A percentile compares a stretch with the other conserved stretches of the same genome.
Evolutionary conservation across 2,113 vertebrate species (phyloP).

Genomic region (Empidonax traillii): DNA sequence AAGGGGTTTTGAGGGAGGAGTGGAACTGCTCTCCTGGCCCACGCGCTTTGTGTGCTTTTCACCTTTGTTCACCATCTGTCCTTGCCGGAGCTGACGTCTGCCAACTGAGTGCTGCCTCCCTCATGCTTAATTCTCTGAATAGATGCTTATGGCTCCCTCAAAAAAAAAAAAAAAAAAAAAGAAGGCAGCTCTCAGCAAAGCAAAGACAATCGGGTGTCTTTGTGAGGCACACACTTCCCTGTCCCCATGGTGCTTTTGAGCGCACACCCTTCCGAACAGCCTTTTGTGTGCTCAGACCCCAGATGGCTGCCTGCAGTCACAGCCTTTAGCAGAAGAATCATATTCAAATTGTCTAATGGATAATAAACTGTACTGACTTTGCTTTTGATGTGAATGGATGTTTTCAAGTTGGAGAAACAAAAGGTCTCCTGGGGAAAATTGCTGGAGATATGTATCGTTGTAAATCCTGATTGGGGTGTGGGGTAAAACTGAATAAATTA

Average conservation of each 20-base stretch:
- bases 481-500: background rate
- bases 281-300: constrained; percentile 58
- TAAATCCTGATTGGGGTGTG: background rate
- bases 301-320: constrained; percentile 65
- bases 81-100: constrained; percentile 40
- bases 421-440: constrained; percentile 21
- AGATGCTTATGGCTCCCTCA: constrained; percentile 36
- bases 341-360: constrained; percentile 41
- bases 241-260: constrained; percentile 39
- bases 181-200: background rate
- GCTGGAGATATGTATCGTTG: background rate
- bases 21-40: background rate
- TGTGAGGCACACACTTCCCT: constrained; percentile 70
- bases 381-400: constrained; percentile 12
- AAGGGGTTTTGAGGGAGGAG: background rate
- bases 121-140: constrained; percentile 23
- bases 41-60: constrained; percentile 1
- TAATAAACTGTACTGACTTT: constrained; percentile 32
- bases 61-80: constrained; percentile 79
- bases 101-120: constrained; percentile 63
- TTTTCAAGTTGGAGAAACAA: constrained; percentile 40
- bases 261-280: background rate
- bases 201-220: constrained; percentile 75
- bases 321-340: constrained; percentile 16
- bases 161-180: background rate